phyloP scores from a whole-genome alignment of 2,113 vertebrate species.

The Falco punctatus region DNA sequence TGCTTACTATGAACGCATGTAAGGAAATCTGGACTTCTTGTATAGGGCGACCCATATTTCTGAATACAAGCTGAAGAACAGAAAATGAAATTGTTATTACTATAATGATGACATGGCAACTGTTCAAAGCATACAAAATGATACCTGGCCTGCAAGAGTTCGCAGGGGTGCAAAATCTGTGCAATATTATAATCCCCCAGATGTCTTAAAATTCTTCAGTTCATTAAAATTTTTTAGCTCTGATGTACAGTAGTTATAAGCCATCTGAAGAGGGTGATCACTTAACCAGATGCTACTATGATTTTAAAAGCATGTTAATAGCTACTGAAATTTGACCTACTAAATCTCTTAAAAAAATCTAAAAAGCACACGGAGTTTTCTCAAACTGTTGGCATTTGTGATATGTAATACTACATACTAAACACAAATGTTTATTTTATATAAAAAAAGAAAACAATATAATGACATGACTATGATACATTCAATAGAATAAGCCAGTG shows the following conservation, averaged over 20 bases:
- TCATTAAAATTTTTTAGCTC: background rate
- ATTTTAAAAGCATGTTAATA: background rate
- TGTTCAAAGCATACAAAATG: background rate
- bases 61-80: constrained; percentile 83
- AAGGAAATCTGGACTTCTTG: constrained; percentile 83
- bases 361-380: background rate
- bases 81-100: constrained; percentile 28
- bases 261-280: background rate
- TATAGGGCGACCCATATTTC: constrained; percentile 80
- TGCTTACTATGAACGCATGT: constrained; percentile 95
- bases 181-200: background rate
- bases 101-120: background rate
- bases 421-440: background rate
- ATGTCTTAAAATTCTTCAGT: background rate
- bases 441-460: background rate
- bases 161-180: background rate
- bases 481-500: background rate
- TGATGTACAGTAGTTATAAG: background rate
- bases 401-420: background rate
- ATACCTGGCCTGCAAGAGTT: background rate
- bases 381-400: background rate
- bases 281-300: background rate
- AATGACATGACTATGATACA: background rate
- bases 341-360: background rate
- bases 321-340: background rate